Evolutionary conservation across 2,797 vertebrate genomes (phyloP).

Genomic region (Enteromius unitaeniatus): DNA sequence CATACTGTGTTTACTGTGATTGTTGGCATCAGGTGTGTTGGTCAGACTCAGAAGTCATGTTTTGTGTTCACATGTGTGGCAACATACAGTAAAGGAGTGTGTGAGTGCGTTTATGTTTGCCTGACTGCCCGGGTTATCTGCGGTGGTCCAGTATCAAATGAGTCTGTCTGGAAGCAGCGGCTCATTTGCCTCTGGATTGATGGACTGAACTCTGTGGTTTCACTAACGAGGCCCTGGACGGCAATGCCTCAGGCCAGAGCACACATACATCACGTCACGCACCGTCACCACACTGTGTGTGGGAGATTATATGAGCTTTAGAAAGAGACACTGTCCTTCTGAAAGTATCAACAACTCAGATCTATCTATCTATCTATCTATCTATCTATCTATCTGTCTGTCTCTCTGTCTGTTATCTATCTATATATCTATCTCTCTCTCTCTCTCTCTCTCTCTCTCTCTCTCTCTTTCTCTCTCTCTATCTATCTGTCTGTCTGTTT

Average conservation of each 20-base stretch:
- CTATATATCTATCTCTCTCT: no score
- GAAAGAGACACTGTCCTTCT: background rate
- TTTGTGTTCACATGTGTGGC: background rate
- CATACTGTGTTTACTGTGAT: background rate
- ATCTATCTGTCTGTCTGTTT: no score
- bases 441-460: no score
- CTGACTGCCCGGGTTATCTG: background rate
- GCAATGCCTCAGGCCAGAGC: slow-evolving; percentile 43
- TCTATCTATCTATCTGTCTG: background rate
- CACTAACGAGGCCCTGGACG: slow-evolving; percentile 57
- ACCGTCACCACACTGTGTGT: background rate
- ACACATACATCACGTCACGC: slow-evolving; percentile 53
- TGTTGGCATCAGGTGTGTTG: background rate
- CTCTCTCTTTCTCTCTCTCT: no score
- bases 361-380: background rate
- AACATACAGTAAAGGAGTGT: background rate
- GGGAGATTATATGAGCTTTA: slow-evolving; percentile 13
- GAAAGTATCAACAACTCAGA: background rate
- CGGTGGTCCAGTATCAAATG: slow-evolving; percentile 26
- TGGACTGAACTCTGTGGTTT: slow-evolving; percentile 47
- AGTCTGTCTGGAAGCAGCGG: slow-evolving; percentile 28
- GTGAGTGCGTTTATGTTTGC: slow-evolving; percentile 19
- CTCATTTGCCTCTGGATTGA: slow-evolving; percentile 59
- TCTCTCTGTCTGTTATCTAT: background rate
- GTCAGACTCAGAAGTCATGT: background rate